A percentile compares a stretch with the other conserved stretches of the same genome.
Evolutionary conservation across 1,140 invertebrate species (phyloP).

Genomic region (Drosophila busckii): DNA sequence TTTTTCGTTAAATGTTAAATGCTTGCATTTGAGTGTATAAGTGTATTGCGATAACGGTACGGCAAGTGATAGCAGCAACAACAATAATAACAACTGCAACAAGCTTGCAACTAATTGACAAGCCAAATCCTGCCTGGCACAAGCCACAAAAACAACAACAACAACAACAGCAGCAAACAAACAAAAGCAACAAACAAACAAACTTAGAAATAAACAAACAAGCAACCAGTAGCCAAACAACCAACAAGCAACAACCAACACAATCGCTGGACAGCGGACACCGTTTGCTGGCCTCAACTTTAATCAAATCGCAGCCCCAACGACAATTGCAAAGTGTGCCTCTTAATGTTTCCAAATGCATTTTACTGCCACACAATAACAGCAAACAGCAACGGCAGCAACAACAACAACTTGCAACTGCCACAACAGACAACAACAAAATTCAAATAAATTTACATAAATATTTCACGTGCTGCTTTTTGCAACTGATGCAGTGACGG

Average conservation of each 20-base stretch:
- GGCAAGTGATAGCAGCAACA: conserved; percentile 59
- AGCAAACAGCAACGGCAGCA: conserved; percentile 5
- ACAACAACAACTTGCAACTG: conserved; percentile 4
- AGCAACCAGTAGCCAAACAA: conserved; percentile 22
- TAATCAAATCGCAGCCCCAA: conserved; percentile 68
- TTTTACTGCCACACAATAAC: conserved; percentile 36
- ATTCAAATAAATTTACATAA: conserved; percentile 72
- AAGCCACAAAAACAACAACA: conserved; percentile 8
- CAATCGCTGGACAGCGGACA: conserved; percentile 59
- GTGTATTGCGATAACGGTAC: conserved; percentile 51
- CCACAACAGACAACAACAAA: conserved; percentile 33
- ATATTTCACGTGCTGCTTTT: conserved; percentile 69
- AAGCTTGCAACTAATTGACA: conserved; percentile 72
- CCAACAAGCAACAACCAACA: conserved; percentile 30
- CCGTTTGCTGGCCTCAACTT: conserved; percentile 40
- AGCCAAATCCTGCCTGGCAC: conserved; percentile 69
- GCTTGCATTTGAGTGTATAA: conserved; percentile 11
- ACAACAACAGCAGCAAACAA: conserved; percentile 3
- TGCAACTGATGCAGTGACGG: conserved; percentile 30
- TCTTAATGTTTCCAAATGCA: conserved; percentile 72
- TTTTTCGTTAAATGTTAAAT: conserved; percentile 30
- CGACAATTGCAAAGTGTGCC: conserved; percentile 75
- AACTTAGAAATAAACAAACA: conserved; percentile 21
- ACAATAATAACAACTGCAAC: conserved; percentile 15
- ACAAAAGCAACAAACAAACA: no score